These are phyloP conservation scores for Cyclura pinguis DNA, from an alignment of 2,797 vertebrate genomes.

Conservation along the genomic window DNA sequence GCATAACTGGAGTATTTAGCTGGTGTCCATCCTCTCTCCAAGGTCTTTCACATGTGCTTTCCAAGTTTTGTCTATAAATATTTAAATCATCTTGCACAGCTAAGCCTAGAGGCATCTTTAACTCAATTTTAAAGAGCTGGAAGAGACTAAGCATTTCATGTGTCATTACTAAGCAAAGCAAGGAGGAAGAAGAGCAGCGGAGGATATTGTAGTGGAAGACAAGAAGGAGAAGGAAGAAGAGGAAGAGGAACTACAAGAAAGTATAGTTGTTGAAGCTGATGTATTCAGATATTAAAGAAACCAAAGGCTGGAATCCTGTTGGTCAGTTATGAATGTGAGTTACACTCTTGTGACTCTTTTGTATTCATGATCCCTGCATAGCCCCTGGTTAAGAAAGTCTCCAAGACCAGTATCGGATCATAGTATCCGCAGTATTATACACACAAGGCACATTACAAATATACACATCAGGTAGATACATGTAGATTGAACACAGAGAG, in stretches of 20 bases:
- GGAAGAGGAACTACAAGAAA: too few relatives aligned
- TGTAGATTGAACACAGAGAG: neutral
- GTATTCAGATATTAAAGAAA: too few relatives aligned
- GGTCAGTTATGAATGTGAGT: too few relatives aligned
- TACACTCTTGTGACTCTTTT: too few relatives aligned
- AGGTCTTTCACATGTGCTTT: constrained; percentile 37
- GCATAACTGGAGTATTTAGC: neutral
- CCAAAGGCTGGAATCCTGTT: too few relatives aligned
- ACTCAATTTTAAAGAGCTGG: constrained; percentile 55
- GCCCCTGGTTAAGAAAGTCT: too few relatives aligned
- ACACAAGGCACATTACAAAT: too few relatives aligned
- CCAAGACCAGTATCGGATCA: neutral
- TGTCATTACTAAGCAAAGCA: neutral
- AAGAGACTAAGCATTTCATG: constrained; percentile 16
- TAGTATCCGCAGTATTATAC: neutral
- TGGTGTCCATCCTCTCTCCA: constrained; percentile 17
- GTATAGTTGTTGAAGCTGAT: too few relatives aligned
- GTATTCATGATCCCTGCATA: too few relatives aligned
- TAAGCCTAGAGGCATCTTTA: constrained; percentile 50
- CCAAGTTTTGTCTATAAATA: constrained; percentile 41
- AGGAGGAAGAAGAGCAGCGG: neutral
- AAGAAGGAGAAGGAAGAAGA: neutral
- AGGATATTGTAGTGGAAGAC: too few relatives aligned
- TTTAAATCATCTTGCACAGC: constrained; percentile 41
- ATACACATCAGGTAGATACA: too few relatives aligned